Percentiles rank a stretch among this genome's conserved stretches.
These are phyloP conservation scores for Trachelus iudaicus DNA, from an alignment of 2,888 invertebrate genomes.

Conservation along the genomic window DNA sequence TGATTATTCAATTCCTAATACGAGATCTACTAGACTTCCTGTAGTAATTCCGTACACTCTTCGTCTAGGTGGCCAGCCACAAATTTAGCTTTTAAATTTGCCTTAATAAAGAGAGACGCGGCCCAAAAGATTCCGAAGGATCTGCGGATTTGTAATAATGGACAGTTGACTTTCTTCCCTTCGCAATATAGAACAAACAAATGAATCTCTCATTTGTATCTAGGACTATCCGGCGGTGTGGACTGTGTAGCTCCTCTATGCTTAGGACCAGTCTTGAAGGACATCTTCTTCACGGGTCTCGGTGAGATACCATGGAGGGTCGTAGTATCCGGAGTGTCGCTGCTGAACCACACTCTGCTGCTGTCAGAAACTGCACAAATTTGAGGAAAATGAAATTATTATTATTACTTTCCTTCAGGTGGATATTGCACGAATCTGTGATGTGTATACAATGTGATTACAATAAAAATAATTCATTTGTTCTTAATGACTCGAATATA, in stretches of 20 bases:
- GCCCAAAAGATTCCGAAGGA: background rate
- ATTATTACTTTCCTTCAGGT: background rate
- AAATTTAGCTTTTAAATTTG: background rate
- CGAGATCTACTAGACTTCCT: background rate
- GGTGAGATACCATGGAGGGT: constrained; percentile 72
- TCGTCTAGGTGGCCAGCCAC: background rate
- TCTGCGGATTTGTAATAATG: background rate
- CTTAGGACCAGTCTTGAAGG: constrained; percentile 72
- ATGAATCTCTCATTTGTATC: constrained; percentile 53
- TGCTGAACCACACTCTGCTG: constrained; percentile 70
- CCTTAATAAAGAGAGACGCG: background rate
- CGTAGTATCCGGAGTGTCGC: constrained; percentile 58
- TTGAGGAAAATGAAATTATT: background rate
- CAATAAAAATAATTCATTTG: constrained; percentile 18
- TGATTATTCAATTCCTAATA: background rate
- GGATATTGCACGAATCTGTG: background rate
- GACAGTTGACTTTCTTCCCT: background rate
- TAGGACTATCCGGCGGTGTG: constrained; percentile 63
- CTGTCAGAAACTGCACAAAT: constrained; percentile 55
- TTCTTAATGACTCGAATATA: background rate
- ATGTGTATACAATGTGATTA: background rate
- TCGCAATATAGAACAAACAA: background rate
- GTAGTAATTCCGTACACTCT: background rate
- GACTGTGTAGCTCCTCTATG: constrained; percentile 51
- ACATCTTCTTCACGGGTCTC: constrained; percentile 76